phyloP scores from a whole-genome alignment of 1,140 invertebrate genomes.

The Prorops nasuta region DNA sequence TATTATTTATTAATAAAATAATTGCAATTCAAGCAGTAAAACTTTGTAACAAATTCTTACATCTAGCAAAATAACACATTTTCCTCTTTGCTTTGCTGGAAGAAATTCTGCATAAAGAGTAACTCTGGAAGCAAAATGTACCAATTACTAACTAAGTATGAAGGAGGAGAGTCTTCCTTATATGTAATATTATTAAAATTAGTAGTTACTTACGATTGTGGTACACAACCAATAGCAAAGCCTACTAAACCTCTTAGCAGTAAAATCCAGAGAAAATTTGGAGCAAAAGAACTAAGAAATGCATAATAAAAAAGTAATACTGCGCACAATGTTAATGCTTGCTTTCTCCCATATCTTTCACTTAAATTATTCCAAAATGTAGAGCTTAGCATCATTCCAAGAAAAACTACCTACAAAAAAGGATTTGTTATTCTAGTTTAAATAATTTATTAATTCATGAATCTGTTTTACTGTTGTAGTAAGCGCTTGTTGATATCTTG shows the following conservation, averaged over 20 bases:
- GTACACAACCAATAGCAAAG: constrained; percentile 94
- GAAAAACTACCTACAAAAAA: constrained; percentile 78
- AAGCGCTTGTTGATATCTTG: constrained; percentile 73
- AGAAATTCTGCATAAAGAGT: constrained; percentile 96
- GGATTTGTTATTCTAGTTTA: constrained; percentile 3
- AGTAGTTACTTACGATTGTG: constrained; percentile 83
- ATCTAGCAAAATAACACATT: constrained; percentile 92
- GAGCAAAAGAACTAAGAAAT: constrained; percentile 84
- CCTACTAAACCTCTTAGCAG: constrained; percentile 88
- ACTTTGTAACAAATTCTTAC: constrained; percentile 61
- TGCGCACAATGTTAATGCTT: constrained; percentile 85
- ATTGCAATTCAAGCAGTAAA: constrained; percentile 8
- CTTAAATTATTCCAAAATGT: constrained; percentile 95
- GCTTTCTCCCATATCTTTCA: constrained; percentile 90
- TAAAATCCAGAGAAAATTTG: constrained; percentile 88
- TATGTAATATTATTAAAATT: constrained; percentile 10
- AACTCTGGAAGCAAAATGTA: constrained; percentile 65
- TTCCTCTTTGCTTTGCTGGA: constrained; percentile 87
- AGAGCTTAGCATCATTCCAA: constrained; percentile 96
- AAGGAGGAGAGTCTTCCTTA: neutral
- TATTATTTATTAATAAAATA: constrained; percentile 15
- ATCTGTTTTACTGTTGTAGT: constrained; percentile 66
- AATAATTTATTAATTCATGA: constrained; percentile 2
- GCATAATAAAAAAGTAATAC: constrained; percentile 90
- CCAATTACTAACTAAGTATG: constrained; percentile 7